Evolutionary conservation across 92 coral and sea anemone species (phyloP).

Genomic region (Muricea muricata): DNA sequence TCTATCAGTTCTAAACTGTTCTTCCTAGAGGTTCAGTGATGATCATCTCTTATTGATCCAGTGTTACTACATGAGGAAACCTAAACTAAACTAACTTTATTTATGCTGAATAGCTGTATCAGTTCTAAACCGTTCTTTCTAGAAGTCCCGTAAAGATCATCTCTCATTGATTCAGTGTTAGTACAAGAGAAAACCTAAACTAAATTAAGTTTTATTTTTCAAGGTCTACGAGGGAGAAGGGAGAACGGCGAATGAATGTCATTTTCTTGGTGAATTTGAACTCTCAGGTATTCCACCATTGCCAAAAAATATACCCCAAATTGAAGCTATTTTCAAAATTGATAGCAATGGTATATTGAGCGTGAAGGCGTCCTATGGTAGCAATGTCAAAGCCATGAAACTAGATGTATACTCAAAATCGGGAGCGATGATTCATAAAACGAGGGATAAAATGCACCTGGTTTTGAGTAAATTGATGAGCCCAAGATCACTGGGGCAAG

Average conservation of each 20-base stretch:
- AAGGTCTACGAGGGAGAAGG: conserved; percentile 46
- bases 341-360: conserved; percentile 28
- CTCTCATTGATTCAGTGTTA: not conserved
- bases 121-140: not conserved
- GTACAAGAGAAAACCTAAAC: not conserved
- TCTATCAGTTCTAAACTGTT: no score
- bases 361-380: conserved; percentile 16
- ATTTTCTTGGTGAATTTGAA: conserved; percentile 46
- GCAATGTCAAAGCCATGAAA: not conserved
- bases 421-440: conserved; percentile 11
- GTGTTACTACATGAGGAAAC: not conserved
- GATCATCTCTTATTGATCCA: not conserved
- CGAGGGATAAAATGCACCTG: not conserved
- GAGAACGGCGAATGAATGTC: conserved; percentile 28
- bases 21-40: no score
- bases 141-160: not conserved
- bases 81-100: not conserved
- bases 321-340: not conserved
- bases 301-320: conserved; percentile 14
- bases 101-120: not conserved
- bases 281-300: conserved; percentile 36
- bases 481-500: not conserved
- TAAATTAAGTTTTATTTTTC: not conserved
- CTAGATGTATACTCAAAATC: conserved; percentile 34
- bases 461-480: not conserved